Base-by-base conservation (phyloP, 2,113 vertebrate genomes). In the Cololabis saira region DNA sequence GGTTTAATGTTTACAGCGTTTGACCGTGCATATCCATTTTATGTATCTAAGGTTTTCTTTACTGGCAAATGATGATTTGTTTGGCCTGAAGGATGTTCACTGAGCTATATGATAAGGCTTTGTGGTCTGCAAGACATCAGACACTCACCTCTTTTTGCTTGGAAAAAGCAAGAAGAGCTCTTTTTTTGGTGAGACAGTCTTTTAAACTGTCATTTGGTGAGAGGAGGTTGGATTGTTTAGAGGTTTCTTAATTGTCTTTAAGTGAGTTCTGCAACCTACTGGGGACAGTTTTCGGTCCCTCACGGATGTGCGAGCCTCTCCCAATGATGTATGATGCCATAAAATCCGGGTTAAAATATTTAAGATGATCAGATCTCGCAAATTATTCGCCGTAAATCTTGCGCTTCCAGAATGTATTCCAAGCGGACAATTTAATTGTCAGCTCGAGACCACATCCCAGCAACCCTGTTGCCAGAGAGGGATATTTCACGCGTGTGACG, bases 381-480 rank as follows among this genome's bases (percentile, higher is more conserved):
- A 83, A 87, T 84, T 42, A 87, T 84, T 76, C 2, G 5, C 66
- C 43, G n/a, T 89, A 87, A 91, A 89, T 89, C 83, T 82, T 16
- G 0, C 4, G 67, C 78, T 81, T 77, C 69, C 77, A 78, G 71
- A 72, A 76, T 82, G 71, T 88, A 85, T 83, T 86, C 74, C 72
- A 67, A 82, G 75, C 63, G 57, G 73, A 76, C 75, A 78, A 81
- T 87, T 90, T 89, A 89, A 89, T 85, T 86, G 84, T 89, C 85
- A 87, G 69, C 75, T 49, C 4, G 22, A 82, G 88, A 90, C 83
- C 86, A 89, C 90, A 87, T 88, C 86, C 86, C 82, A 84, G 70
- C 76, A 81, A 59, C 33, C 45, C n/a, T 15, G 27, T 62, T 91
- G 89, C 90, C 91, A 90, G 65, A 82, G 76, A 83, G 58, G 54